These are phyloP conservation scores for Apeltes quadracus DNA, from an alignment of 2,113 vertebrate genomes.

Conservation along the genomic window DNA sequence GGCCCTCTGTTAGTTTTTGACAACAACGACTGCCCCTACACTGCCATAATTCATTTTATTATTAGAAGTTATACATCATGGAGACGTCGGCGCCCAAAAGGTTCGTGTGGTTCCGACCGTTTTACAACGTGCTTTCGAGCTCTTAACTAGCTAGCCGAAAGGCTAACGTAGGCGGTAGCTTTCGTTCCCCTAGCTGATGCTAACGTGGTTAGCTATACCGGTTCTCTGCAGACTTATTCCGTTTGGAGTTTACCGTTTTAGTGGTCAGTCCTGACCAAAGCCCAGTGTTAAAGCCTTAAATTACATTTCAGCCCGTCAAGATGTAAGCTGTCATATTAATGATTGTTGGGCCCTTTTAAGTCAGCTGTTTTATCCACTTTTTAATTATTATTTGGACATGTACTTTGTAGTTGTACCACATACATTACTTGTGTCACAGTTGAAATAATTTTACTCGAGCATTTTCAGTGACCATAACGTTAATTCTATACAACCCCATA, in stretches of 20 bases:
- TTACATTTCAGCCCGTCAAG: background rate
- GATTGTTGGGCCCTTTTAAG: background rate
- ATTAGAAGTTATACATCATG: slow-evolving; percentile 44
- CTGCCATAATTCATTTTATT: background rate
- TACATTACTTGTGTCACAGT: background rate
- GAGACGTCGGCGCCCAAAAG: slow-evolving; percentile 76
- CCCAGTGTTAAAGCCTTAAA: fast-evolving
- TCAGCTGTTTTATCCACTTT: background rate
- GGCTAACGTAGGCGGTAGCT: slow-evolving; percentile 46
- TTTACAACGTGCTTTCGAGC: slow-evolving; percentile 1
- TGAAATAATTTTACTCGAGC: background rate
- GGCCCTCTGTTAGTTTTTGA: slow-evolving; percentile 62
- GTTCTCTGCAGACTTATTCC: slow-evolving; percentile 14
- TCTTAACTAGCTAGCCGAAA: slow-evolving; percentile 12
- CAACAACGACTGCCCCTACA: slow-evolving; percentile 50
- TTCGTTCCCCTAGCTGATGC: slow-evolving; percentile 33
- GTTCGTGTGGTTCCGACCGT: slow-evolving; percentile 40
- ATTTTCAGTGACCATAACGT: too few relatives aligned
- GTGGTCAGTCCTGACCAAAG: background rate
- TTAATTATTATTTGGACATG: background rate
- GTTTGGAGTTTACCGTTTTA: background rate
- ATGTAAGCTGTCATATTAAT: background rate
- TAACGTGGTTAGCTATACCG: slow-evolving; percentile 27
- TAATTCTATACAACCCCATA: background rate
- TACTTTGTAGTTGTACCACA: background rate